These are phyloP conservation scores for Seriola rivoliana DNA, from an alignment of 2,113 vertebrate species.

Conservation along the genomic window DNA sequence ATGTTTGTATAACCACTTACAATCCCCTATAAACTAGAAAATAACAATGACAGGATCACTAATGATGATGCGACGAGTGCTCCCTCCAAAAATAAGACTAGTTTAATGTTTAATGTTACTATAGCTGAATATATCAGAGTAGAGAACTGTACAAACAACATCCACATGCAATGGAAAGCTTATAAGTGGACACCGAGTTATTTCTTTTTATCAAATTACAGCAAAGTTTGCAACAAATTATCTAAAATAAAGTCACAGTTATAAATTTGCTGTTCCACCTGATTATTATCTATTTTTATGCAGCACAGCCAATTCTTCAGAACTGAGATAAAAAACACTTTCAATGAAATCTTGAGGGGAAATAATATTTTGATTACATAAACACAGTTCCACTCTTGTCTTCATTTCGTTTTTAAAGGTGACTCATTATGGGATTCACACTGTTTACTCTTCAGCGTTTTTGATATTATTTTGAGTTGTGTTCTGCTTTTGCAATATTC, in stretches of 20 bases:
- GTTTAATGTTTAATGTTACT: too few species aligned
- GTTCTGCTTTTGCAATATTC: conserved; percentile 19
- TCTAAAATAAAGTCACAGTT: not conserved
- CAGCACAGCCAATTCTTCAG: not conserved
- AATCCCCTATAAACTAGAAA: too few species aligned
- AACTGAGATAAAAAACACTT: not conserved
- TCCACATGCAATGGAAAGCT: not conserved
- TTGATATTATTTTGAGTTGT: not conserved
- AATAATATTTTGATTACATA: conserved; percentile 5
- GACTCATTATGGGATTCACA: not conserved
- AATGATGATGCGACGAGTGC: too few species aligned
- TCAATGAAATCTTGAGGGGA: not conserved
- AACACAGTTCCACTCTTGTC: not conserved
- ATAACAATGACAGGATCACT: too few species aligned
- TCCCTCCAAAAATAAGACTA: too few species aligned
- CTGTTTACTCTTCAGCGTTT: not conserved
- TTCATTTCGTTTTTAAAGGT: not conserved
- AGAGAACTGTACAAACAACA: too few species aligned
- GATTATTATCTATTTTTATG: not conserved
- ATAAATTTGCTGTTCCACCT: not conserved
- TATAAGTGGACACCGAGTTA: not conserved
- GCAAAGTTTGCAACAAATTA: not conserved
- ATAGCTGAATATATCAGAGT: too few species aligned
- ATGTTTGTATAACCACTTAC: too few species aligned
- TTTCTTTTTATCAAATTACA: not conserved